Base-by-base conservation (phyloP, 2,797 vertebrate genomes). In the Enteromius radiatus region DNA sequence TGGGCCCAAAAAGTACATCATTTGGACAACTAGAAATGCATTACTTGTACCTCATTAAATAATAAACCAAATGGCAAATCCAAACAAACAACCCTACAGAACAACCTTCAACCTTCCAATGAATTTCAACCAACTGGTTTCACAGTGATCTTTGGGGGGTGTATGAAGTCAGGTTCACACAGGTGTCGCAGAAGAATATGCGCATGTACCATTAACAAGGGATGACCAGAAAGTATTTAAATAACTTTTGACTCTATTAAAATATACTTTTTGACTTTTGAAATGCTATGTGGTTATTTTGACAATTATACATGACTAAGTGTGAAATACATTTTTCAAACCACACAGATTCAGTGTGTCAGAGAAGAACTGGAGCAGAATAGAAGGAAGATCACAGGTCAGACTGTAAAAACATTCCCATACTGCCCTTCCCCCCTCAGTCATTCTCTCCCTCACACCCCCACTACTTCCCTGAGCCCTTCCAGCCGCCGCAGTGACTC, bases 341-440 rank as follows among this genome's bases (percentile, higher is more conserved):
- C 88, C 64, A 84, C 88, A 88, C 85, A 88, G 90, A 92, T 88
- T 78, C 88, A 90, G 88, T 80, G 90, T 90, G 86, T 78, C 80
- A 85, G 65, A 38, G 85, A 89, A 91, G 87, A 65, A 80, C 81
- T 81, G 31, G 36, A 78, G 77, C 84, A 63, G 82, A 93, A 92
- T 93, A 91, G 92, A 94, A 94, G 92, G 92, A 94, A 94, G 93
- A 92, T 94, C 93, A 94, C 88, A 91, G 93, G 94, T 94, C 93
- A 93, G 84, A 75, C 92, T 92, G 92, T 92, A 86, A 94, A 94
- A 95, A 94, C 93, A 95, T 95, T 94, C 93, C 92, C 94, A 94
- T 92, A 90, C 86, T 87, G 90, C 92, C 92, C 91, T 89, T 87
- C 85, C 87, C 87, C 85, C 80, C 68, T 15, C 31, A 61, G 43